Evolutionary conservation across 1,140 invertebrate species (phyloP).

Genomic region (Pogonus chalceus): DNA sequence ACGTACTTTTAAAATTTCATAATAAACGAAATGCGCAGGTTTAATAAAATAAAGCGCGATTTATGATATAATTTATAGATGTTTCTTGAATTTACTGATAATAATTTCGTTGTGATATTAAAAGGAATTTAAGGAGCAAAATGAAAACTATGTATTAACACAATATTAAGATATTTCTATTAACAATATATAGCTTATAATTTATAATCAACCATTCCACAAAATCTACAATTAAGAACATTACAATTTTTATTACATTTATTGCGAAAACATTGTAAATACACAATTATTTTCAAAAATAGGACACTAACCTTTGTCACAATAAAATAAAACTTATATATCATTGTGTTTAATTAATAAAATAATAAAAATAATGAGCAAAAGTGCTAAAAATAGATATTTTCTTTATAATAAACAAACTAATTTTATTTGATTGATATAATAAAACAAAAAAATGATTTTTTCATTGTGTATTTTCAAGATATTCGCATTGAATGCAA

Average conservation of each 20-base stretch:
- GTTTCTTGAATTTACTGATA: no score
- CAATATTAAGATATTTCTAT: constrained; percentile 8
- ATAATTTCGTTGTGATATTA: no score
- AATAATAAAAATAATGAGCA: not conserved
- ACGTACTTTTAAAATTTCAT: no score
- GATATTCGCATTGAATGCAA: not conserved
- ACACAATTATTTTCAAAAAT: not conserved
- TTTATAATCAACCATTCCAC: constrained; percentile 7
- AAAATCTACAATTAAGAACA: constrained; percentile 7
- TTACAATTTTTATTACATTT: not conserved
- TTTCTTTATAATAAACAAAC: no score
- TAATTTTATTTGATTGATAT: no score
- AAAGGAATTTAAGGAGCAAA: no score
- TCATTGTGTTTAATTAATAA: not conserved
- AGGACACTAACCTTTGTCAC: not conserved
- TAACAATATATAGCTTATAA: constrained; percentile 8
- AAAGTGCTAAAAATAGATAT: not conserved
- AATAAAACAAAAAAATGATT: not conserved
- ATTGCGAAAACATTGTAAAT: not conserved
- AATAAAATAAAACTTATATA: no score
- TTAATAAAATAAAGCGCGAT: no score
- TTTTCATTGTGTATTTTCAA: not conserved
- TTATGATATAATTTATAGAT: no score
- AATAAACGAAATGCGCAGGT: no score
- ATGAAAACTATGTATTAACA: not conserved